A percentile compares a stretch with the other conserved stretches of the same genome.
These are phyloP conservation scores for Eremobia ochroleuca DNA, from an alignment of 2,888 invertebrate species.

Conservation along the genomic window DNA sequence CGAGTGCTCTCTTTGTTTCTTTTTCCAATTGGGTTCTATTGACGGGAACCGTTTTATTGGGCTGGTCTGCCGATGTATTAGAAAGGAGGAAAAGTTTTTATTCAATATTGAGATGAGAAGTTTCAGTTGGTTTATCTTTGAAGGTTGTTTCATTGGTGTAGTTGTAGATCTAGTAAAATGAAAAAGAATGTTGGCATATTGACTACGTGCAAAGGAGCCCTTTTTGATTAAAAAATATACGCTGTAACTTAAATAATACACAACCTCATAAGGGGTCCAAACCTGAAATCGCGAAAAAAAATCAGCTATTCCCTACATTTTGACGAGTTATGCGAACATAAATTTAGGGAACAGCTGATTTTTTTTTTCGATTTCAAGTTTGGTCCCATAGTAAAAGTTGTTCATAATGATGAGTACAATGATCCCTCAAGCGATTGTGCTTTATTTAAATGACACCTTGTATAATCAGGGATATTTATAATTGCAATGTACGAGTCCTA, in stretches of 20 bases:
- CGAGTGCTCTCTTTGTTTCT: conserved; percentile 41
- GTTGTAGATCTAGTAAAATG: background rate
- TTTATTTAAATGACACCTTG: no score
- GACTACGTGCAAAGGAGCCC: background rate
- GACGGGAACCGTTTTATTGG: conserved; percentile 49
- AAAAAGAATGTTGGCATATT: background rate
- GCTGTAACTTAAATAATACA: no score
- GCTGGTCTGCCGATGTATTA: conserved; percentile 11
- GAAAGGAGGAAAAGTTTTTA: background rate
- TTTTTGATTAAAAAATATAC: no score
- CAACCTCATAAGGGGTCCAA: no score
- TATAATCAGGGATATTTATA: background rate
- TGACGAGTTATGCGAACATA: no score
- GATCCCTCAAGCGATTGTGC: no score
- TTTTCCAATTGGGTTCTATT: conserved; percentile 52
- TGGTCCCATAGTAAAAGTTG: no score
- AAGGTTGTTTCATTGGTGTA: background rate
- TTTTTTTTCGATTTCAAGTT: no score
- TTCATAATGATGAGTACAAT: no score
- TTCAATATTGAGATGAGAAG: background rate
- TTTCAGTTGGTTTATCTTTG: background rate
- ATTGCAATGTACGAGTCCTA: background rate
- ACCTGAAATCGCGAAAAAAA: no score
- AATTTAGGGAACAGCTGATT: no score
- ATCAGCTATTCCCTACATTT: no score